Evolutionary conservation across 1,140 invertebrate genomes (phyloP).

Genomic region (Drosophila sechellia): DNA sequence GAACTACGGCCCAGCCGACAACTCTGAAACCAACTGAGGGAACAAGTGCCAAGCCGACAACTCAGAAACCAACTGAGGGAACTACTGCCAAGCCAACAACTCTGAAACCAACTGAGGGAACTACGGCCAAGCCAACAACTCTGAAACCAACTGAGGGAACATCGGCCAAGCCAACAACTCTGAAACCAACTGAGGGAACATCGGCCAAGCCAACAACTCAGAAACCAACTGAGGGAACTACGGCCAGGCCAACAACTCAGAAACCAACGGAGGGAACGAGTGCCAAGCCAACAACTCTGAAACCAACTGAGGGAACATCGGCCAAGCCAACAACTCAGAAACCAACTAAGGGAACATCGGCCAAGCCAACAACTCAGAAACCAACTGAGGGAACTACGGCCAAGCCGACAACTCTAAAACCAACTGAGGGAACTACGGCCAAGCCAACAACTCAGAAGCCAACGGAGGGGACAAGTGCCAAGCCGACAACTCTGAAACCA

Average conservation of each 20-base stretch:
- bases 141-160: neutral
- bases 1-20: neutral
- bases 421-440: neutral
- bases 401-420: conserved; percentile 2
- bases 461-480: neutral
- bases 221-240: neutral
- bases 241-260: too few relatives aligned
- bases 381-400: neutral
- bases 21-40: neutral
- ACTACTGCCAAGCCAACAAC: neutral
- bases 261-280: too few relatives aligned
- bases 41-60: neutral
- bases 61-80: neutral
- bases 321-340: conserved; percentile 6
- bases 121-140: neutral
- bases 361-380: neutral
- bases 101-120: neutral
- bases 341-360: conserved; percentile 4
- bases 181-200: conserved; percentile 1
- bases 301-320: too few relatives aligned
- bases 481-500: neutral
- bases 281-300: too few relatives aligned
- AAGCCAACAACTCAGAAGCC: conserved; percentile 12
- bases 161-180: neutral
- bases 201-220: neutral